Evolutionary conservation across 1,140 invertebrate genomes (phyloP), one percentile per base, ranked within the genome.

Genomic region (Eumaeus atala): DNA sequence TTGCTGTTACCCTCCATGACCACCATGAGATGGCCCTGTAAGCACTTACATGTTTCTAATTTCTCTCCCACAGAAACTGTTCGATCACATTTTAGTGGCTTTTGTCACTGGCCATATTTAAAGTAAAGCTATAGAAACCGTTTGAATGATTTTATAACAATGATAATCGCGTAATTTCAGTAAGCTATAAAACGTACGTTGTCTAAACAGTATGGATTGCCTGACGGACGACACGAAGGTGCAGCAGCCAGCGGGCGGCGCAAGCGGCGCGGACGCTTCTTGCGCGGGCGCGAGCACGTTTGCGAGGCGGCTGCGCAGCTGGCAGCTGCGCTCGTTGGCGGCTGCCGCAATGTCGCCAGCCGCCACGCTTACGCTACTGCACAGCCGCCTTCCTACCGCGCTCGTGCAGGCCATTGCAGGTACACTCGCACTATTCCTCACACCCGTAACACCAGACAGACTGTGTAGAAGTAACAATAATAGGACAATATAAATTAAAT

Each of bases 221-320:
- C 89, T 91, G 72, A 94, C 92, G 0, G 93, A 94, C 70, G 93
- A 94, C 77, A 90, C 87, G 14, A 95, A 94, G 69, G 89, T 91
- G 62, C 88, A 77, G 64, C 89, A 90, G 51, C 86, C 65, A 67
- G 85, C 44, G 83, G 86, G 63, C 70, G 18, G 49, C 62, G 49
- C 48, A 42, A 52, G 11, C n/a, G 54, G 38, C 34, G 58, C 48
- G 40, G 54, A 38, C 49, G 48, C 40, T 35, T 16, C 50, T 11
- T 42, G 50, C 18, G 66, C 54, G 10, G 68, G 92, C 21, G 78
- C 52, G 69, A 93, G 51, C 33, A 65, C 53, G 11, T 68, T 92
- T 21, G 79, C 53, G 70, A 93, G 52, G 73, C 90, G 61, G 74
- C 88, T 59, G 89, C 92, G 50, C 28, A 68, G 70, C 55, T 87